Evolutionary conservation across 2,113 vertebrate species (phyloP).

Genomic region (Daubentonia madagascariensis): DNA sequence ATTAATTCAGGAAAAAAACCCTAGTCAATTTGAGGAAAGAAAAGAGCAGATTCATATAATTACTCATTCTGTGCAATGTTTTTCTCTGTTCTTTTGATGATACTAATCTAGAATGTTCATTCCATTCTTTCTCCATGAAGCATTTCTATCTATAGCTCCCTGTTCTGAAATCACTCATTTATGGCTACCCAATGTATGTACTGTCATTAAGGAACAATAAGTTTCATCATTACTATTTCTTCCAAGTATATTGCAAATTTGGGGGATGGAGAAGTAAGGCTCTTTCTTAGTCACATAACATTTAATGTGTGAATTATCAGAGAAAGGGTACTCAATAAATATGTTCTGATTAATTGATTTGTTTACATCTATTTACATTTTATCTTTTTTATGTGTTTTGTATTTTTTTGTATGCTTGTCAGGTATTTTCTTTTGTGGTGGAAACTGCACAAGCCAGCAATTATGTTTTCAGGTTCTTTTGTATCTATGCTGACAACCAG

Average conservation of each 20-base stretch:
- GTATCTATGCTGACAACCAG: not conserved
- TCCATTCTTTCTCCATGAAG: not conserved
- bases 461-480: constrained; percentile 39
- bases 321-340: not conserved
- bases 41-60: not conserved
- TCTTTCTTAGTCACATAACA: not conserved
- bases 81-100: not conserved
- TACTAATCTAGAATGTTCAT: not conserved
- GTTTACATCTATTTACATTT: constrained; percentile 23
- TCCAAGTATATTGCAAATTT: not conserved
- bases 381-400: not conserved
- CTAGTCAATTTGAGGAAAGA: not conserved
- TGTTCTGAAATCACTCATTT: not conserved
- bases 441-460: constrained; percentile 21
- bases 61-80: not conserved
- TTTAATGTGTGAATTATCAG: not conserved
- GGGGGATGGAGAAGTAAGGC: fast-evolving
- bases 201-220: not conserved
- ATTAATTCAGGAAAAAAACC: not conserved
- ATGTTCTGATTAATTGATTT: not conserved
- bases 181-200: not conserved
- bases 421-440: not conserved
- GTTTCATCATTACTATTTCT: not conserved
- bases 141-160: not conserved
- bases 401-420: constrained; percentile 5